phyloP scores from a whole-genome alignment of 1,140 invertebrate genomes.

The Brachionus paranguensis region DNA sequence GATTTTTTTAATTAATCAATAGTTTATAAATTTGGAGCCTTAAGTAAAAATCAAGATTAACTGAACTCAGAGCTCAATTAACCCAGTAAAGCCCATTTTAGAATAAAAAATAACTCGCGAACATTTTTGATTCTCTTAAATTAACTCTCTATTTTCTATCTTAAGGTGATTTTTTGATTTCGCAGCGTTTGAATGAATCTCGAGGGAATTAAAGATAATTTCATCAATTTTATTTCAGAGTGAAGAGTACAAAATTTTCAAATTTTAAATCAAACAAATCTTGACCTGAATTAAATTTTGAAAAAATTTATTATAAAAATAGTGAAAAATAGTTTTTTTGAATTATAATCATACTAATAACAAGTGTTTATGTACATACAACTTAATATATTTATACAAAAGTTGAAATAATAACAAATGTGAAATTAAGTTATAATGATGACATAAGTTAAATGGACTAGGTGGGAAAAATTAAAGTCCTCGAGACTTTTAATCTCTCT shows the following conservation, averaged over 20 bases:
- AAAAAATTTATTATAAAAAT: neutral
- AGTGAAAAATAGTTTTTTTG: neutral
- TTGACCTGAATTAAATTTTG: neutral
- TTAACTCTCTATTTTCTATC: neutral
- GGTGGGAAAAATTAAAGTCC: neutral
- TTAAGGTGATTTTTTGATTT: neutral
- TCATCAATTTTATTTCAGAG: neutral
- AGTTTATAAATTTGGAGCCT: neutral
- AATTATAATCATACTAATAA: neutral
- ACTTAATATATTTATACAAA: neutral
- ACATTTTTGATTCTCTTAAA: neutral
- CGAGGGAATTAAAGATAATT: neutral
- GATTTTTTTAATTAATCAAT: constrained; percentile 3
- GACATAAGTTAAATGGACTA: neutral
- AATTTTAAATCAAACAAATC: neutral
- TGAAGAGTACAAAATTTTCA: neutral
- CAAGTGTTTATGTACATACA: neutral
- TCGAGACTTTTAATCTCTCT: neutral
- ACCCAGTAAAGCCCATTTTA: neutral
- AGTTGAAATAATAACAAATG: neutral
- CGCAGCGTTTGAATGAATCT: neutral
- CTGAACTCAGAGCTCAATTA: neutral
- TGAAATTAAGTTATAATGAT: neutral
- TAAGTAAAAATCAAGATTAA: neutral
- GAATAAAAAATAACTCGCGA: neutral